A percentile compares a stretch with the other conserved stretches of the same genome.
These are phyloP conservation scores for Acronicta aceris DNA, from an alignment of 2,888 invertebrate genomes.

Conservation along the genomic window DNA sequence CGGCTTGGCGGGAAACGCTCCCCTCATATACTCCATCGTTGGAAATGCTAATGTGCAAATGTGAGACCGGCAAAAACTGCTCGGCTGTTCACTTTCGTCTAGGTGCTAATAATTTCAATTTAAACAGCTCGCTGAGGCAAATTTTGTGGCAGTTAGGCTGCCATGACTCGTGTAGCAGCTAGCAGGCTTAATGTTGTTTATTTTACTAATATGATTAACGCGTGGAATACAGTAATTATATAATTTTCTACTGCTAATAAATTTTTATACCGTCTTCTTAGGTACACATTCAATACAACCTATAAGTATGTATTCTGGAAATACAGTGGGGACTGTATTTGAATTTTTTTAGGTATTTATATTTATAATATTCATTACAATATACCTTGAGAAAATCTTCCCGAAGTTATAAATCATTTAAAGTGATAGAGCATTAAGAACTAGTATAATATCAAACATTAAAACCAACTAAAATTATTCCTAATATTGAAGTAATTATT, in stretches of 20 bases:
- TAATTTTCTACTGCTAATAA: background rate
- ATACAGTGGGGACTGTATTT: background rate
- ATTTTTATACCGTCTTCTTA: background rate
- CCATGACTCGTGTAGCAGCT: conserved; percentile 44
- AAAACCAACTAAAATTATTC: conserved; percentile 47
- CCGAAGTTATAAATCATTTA: background rate
- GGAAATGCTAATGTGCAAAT: conserved; percentile 77
- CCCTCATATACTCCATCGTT: conserved; percentile 58
- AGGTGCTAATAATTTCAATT: conserved; percentile 77
- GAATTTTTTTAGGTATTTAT: too few species aligned
- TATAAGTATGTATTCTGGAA: background rate
- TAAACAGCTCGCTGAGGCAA: conserved; percentile 52
- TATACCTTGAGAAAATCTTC: background rate
- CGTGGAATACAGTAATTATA: conserved; percentile 16
- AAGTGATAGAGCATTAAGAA: background rate
- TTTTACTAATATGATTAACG: conserved; percentile 58
- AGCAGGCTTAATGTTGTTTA: conserved; percentile 56
- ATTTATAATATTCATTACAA: too few species aligned
- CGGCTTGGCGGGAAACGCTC: conserved; percentile 47
- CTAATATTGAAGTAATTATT: conserved; percentile 22
- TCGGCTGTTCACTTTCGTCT: conserved; percentile 66
- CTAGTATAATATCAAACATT: background rate
- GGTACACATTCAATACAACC: background rate
- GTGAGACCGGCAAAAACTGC: conserved; percentile 74
- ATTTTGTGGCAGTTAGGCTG: conserved; percentile 52